Percentiles rank a stretch among this genome's conserved stretches.
These are phyloP conservation scores for Phyllopteryx taeniolatus DNA, from an alignment of 2,113 vertebrate species.

Conservation along the genomic window DNA sequence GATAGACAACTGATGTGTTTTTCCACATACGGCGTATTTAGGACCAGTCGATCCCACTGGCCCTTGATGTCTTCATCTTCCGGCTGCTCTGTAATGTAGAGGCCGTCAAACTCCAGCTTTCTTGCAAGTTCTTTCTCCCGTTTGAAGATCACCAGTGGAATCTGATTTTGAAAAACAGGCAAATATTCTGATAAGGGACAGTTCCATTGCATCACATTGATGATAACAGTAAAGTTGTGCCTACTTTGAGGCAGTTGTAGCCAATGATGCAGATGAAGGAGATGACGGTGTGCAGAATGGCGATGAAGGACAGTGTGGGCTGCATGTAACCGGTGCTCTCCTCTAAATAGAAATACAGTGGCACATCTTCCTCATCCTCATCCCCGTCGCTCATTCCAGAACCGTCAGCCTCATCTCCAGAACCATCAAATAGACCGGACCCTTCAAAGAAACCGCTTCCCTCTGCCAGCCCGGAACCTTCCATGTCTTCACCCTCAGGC, in stretches of 20 bases:
- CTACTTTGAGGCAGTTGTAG: conserved; percentile 93
- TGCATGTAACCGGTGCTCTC: conserved; percentile 97
- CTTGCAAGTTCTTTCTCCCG: conserved; percentile 90
- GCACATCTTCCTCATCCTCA: conserved; percentile 79
- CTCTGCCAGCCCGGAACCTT: conserved; percentile 64
- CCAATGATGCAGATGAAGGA: conserved; percentile 94
- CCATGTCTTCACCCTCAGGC: conserved; percentile 68
- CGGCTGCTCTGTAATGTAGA: conserved; percentile 89
- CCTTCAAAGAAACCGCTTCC: conserved; percentile 69
- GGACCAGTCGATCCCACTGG: conserved; percentile 89
- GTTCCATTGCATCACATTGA: background rate
- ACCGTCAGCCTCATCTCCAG: conserved; percentile 72
- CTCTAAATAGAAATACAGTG: conserved; percentile 88
- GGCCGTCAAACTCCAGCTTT: conserved; percentile 89
- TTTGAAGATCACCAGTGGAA: conserved; percentile 91
- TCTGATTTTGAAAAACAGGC: conserved; percentile 57
- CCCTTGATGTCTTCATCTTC: conserved; percentile 92
- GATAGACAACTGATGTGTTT: background rate
- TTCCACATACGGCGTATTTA: conserved; percentile 83
- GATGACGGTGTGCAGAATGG: conserved; percentile 84
- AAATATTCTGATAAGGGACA: background rate
- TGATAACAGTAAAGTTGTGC: background rate
- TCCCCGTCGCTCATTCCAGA: conserved; percentile 73
- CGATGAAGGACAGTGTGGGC: conserved; percentile 79
- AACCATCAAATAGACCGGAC: conserved; percentile 71